Evolutionary conservation across 2,888 invertebrate species (phyloP), one percentile per base, ranked within the genome.

Genomic region (Helleia helle): DNA sequence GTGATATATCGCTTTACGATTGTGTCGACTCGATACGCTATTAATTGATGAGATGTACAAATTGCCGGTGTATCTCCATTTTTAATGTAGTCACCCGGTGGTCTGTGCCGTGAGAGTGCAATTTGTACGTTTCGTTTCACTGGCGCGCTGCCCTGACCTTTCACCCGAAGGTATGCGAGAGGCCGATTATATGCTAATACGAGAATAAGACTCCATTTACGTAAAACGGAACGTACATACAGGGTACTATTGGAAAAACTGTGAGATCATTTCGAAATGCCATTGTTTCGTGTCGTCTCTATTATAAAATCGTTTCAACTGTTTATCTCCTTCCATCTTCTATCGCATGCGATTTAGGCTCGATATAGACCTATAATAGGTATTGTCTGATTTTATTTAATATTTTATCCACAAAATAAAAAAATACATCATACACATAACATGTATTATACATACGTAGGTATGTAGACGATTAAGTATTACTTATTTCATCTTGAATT

Each of bases 121-220:
- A 76, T 77, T 77, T 75, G 77, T 71, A 55, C 46, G 49, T 54
- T 52, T 52, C 55, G 54, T 54, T 49, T 52, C 48, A 46, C 44
- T 50, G 50, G 52, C 48, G 49, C 46, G 45, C 42, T 40, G 55
- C 55, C 54, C 58, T 59, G 73, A 71, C 74, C 68, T 57, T 50
- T 56, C 52, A 62, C 70, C 68, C 56, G 41, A 43, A 38, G 51
- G 54, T 40, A 52, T 52, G 55, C 54, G 51, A 40, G 51, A 40
- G 42, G 34, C 55, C 65, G 66, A 69, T 74, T 71, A 67, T 74
- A 73, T 75, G 77, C 71, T 75, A 74, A 75, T 75, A 62, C 55
- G 49, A 41, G 51, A 58, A 62, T 60, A 58, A 62, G 62, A 59
- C 58, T 56, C 57, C 61, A 51, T 63, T 61, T 58, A 63, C 58